Conservation (phyloP, 2,888 invertebrate genomes). For the Chaetoderma sp. region DNA sequence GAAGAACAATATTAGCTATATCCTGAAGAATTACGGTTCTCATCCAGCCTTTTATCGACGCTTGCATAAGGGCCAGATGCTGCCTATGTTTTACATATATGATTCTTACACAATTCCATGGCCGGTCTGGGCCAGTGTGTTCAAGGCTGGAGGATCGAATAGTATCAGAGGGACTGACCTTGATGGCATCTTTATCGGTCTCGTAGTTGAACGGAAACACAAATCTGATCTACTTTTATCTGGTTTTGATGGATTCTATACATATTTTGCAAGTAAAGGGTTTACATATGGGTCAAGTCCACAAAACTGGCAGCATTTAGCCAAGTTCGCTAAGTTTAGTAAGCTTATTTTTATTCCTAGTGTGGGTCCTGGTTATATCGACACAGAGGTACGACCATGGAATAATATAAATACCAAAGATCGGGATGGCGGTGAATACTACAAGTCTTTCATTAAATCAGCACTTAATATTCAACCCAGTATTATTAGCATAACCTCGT, state of each 20-base stretch:
- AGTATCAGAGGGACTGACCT: slow-evolving; percentile 73
- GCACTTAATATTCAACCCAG: slow-evolving; percentile 74
- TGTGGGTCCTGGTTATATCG: slow-evolving; percentile 80
- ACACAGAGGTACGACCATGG: slow-evolving; percentile 76
- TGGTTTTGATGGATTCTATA: slow-evolving; percentile 75
- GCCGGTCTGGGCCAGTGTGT: slow-evolving; percentile 72
- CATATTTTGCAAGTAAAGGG: slow-evolving; percentile 77
- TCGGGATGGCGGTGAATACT: slow-evolving; percentile 76
- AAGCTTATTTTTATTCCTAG: slow-evolving; percentile 75
- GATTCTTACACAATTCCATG: slow-evolving; percentile 75
- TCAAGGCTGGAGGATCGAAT: slow-evolving; percentile 67
- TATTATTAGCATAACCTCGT: slow-evolving; percentile 78
- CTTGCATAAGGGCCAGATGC: slow-evolving; percentile 42
- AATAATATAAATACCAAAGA: slow-evolving; percentile 73
- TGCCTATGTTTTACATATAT: slow-evolving; percentile 77
- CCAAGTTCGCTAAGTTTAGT: slow-evolving; percentile 42
- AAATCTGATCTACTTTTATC: slow-evolving; percentile 67
- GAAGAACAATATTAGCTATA: slow-evolving; percentile 66
- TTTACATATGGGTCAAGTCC: slow-evolving; percentile 77
- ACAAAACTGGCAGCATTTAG: slow-evolving; percentile 52
- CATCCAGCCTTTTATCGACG: slow-evolving; percentile 74
- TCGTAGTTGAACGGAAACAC: slow-evolving; percentile 74
- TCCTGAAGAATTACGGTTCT: slow-evolving; percentile 69
- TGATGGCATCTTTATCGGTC: slow-evolving; percentile 76
- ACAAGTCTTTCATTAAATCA: slow-evolving; percentile 76